Evolutionary conservation across 2,797 vertebrate species (phyloP), one percentile per base, ranked within the genome.

Genomic region (Australoheros facetus): DNA sequence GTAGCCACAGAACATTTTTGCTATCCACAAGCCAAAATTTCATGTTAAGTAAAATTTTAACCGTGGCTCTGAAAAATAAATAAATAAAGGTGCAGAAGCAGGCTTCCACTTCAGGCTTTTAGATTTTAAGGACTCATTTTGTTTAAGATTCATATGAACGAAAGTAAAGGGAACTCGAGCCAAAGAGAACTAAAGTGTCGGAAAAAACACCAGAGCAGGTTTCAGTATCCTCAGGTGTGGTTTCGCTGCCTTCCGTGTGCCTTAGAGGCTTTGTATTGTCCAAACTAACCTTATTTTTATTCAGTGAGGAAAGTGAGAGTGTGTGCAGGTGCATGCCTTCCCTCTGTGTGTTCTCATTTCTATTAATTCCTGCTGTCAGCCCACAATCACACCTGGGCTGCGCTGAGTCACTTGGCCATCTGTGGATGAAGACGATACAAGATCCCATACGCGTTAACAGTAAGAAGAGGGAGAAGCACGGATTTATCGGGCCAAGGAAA

Each of bases 331-430:
- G 86, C 56, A 64, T 42, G 64, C 9, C 58, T 55, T 21, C 48
- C 17, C n/a, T 19, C 48, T 73, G 77, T 75, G 77, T 58, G 28
- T 82, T 83, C 90, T 91, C 87, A 80, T 92, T 80, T 87, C 79
- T 87, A 92, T 89, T 91, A 78, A 92, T 88, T 84, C 83, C 66
- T 78, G 42, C 28, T 26, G 85, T 70, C 71, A 14, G 69, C 45
- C 23, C 70, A 56, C 78, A 62, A 16, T 54, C 71, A 60, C 76
- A 66, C 70, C 78, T 48, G 34, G 28, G 23, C 45, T 19, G 82
- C 76, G 74, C 88, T 73, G 54, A 77, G 83, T 91, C 91, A 83
- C 89, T 37, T 12, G 56, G 79, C 90, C 86, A 87, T 90, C 89
- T 88, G 87, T 62, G 85, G 56, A 60, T 9, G 23, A 81, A 55